phyloP scores from a whole-genome alignment of 2,113 vertebrate species.

The Fukomys damarensis region DNA sequence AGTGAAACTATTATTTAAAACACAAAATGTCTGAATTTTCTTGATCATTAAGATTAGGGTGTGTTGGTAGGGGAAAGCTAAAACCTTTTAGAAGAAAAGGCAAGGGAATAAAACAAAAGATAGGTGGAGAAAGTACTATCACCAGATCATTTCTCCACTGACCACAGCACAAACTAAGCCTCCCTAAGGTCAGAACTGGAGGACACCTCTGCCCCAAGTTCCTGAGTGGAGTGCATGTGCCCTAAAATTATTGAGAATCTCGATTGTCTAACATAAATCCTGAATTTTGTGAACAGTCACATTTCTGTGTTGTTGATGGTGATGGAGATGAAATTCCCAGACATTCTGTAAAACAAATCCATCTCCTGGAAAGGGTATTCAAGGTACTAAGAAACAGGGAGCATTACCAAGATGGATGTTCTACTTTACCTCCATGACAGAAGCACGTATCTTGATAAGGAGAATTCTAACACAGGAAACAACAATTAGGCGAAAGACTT shows the following conservation, averaged over 20 bases:
- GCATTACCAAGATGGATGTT: neutral
- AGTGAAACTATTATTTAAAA: neutral
- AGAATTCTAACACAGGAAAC: slow-evolving; percentile 15
- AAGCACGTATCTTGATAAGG: neutral
- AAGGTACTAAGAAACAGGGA: neutral
- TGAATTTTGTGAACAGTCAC: neutral
- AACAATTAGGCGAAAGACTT: slow-evolving; percentile 8
- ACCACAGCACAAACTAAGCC: neutral
- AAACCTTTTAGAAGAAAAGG: neutral
- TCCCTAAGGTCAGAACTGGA: neutral
- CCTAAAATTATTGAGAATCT: neutral
- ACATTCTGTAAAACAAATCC: neutral
- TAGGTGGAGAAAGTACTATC: neutral
- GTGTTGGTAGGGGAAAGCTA: neutral
- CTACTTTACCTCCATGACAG: neutral
- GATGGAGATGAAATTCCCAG: neutral
- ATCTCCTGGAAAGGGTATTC: neutral
- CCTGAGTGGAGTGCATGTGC: fast-evolving
- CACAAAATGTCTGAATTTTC: neutral
- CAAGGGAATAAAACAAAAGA: neutral
- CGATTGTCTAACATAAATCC: neutral
- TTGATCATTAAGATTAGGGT: neutral
- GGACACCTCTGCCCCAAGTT: neutral
- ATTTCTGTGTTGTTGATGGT: neutral
- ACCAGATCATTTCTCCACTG: neutral